Evolutionary conservation across 2,888 invertebrate genomes (phyloP).

Genomic region (Dioctria linearis): DNA sequence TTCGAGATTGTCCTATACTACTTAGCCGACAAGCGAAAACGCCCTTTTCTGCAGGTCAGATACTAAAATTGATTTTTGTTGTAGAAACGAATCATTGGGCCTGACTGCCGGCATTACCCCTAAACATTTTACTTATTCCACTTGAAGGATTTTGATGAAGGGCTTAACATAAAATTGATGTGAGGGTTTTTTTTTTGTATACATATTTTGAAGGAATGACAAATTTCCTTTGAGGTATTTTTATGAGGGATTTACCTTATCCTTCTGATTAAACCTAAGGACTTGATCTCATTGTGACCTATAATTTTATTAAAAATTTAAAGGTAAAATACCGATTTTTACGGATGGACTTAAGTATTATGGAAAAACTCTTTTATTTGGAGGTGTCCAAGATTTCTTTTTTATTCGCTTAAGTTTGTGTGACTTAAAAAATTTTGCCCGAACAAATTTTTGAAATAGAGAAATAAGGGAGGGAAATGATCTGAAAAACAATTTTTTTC

Average conservation of each 20-base stretch:
- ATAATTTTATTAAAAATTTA: too few species aligned
- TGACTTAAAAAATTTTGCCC: too few species aligned
- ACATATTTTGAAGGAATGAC: neutral
- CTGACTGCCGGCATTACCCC: conserved; percentile 4
- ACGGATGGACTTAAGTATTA: too few species aligned
- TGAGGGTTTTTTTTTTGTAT: neutral
- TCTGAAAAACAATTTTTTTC: too few species aligned
- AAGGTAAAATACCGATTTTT: too few species aligned
- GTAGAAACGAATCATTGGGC: conserved; percentile 21
- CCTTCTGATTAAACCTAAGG: neutral
- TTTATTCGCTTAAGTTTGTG: too few species aligned
- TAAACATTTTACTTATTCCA: conserved; percentile 29
- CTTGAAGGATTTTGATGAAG: neutral
- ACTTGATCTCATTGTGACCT: too few species aligned
- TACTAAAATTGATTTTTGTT: conserved; percentile 36
- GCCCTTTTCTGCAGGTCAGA: conserved; percentile 7
- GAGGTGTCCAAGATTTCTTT: too few species aligned
- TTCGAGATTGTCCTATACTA: neutral
- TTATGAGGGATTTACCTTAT: neutral
- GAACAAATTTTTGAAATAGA: too few species aligned
- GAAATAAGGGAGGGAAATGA: too few species aligned
- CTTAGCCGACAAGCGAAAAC: neutral
- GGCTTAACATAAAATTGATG: neutral
- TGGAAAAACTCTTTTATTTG: too few species aligned
- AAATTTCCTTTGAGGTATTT: neutral